A percentile compares a stretch with the other conserved stretches of the same genome.
phyloP scores from a whole-genome alignment of 2,113 vertebrate genomes.

The Nibea coibor region DNA sequence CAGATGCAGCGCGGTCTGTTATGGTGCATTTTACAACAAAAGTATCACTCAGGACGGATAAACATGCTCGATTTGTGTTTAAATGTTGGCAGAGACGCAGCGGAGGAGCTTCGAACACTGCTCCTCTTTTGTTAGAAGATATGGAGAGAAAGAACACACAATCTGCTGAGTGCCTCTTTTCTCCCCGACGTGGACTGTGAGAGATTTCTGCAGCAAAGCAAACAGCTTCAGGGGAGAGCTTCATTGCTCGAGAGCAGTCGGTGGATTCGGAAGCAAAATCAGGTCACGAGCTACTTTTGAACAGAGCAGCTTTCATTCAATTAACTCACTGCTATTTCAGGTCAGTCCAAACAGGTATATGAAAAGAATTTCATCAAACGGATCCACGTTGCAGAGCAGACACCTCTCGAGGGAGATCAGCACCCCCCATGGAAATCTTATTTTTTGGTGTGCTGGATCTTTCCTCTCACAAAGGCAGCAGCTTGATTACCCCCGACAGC shows the following conservation, averaged over 20 bases:
- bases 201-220: neutral
- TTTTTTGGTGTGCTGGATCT: slow-evolving; percentile 27
- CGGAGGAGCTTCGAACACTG: neutral
- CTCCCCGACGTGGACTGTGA: neutral
- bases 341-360: neutral
- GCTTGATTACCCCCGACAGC: slow-evolving; percentile 24
- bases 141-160: neutral
- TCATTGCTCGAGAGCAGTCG: neutral
- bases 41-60: slow-evolving; percentile 1
- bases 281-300: slow-evolving; percentile 21
- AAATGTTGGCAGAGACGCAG: slow-evolving; percentile 11
- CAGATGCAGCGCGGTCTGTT: neutral
- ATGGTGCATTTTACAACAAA: neutral
- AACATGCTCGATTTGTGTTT: neutral
- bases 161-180: neutral
- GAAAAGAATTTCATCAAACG: slow-evolving; percentile 3
- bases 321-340: slow-evolving; percentile 41
- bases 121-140: slow-evolving; percentile 1
- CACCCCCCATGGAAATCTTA: neutral
- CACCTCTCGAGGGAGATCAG: slow-evolving; percentile 6
- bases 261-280: slow-evolving; percentile 11
- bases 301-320: slow-evolving; percentile 36
- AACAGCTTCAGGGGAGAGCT: neutral
- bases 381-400: neutral
- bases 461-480: slow-evolving; percentile 18